phyloP scores from a whole-genome alignment of 1,140 invertebrate genomes.

The Camponotus pennsylvanicus region DNA sequence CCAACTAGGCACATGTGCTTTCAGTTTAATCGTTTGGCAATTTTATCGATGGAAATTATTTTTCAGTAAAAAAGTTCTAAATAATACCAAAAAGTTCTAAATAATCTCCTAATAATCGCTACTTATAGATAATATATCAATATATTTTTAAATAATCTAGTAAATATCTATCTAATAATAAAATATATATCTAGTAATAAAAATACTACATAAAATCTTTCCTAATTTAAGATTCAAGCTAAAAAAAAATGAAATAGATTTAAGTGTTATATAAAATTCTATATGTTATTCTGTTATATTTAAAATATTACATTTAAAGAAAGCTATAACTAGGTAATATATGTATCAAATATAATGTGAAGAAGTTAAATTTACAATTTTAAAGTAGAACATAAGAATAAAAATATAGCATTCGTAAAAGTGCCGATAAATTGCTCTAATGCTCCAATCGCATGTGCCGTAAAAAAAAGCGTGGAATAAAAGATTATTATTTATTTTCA shows the following conservation, averaged over 20 bases:
- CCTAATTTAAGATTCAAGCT: neutral
- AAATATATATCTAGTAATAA: neutral
- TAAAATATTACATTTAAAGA: neutral
- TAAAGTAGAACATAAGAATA: neutral
- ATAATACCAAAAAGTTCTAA: slow-evolving; percentile 37
- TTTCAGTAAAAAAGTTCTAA: slow-evolving; percentile 3
- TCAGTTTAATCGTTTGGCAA: slow-evolving; percentile 59
- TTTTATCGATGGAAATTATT: slow-evolving; percentile 52
- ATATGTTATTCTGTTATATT: too few relatives aligned
- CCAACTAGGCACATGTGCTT: slow-evolving; percentile 54
- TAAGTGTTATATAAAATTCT: neutral
- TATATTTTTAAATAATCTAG: too few relatives aligned
- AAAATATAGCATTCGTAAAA: neutral
- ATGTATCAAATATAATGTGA: neutral
- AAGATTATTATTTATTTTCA: slow-evolving; percentile 25
- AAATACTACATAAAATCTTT: neutral
- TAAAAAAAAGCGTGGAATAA: slow-evolving; percentile 20
- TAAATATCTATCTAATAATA: too few relatives aligned
- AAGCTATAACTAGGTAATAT: too few relatives aligned
- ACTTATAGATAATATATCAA: slow-evolving; percentile 2
- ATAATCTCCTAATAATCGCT: neutral
- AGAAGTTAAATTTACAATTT: neutral
- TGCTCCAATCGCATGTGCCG: neutral
- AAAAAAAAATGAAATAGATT: neutral
- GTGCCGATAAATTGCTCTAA: slow-evolving; percentile 19